Evolutionary conservation across 1,140 invertebrate species (phyloP), one percentile per base, ranked within the genome.

Genomic region (Druon quercuslanigerum): DNA sequence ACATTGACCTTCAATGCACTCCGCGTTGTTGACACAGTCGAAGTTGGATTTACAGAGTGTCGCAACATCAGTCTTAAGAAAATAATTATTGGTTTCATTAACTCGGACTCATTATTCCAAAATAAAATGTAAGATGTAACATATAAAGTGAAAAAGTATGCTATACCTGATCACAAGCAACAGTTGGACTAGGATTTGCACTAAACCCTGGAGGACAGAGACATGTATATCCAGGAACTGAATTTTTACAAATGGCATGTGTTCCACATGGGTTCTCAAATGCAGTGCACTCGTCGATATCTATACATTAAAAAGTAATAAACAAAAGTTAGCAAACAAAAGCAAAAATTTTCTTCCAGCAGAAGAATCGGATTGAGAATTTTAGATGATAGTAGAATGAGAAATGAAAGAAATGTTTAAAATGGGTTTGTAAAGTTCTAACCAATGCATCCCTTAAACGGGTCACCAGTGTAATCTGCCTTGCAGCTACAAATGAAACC

Each of bases 21-120:
- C 96, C 0, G 96, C 97, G 88, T 98, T 97, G 88, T 97, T 97
- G 17, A 96, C 96, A 87, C 97, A 98, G 85, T 98, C 96, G 84
- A 97, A 97, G 84, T 98, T 97, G 6, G 94, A 94, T 92, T 95
- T 95, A 85, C 97, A 98, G n/a, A 96, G 90, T 11, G 96, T 96
- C 73, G 95, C 96, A 5, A 97, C 96, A 82, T 97, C 96, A 54
- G 96, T 93, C 95, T 96, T 66, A 14, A 40, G 17, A 52, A 16
- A 3, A 54, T 54, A 54, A 17, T 54, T 54, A 54, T 54, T 46
- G 12, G 17, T 60, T 20, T 33, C 25, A 46, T 66, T 33, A 66
- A 40, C 4, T 33, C 25, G 25, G 25, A 33, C 25, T 3, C 25
- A 33, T 33, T 33, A 5, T 33, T 33, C 5, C 5, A 5, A 33